phyloP scores from a whole-genome alignment of 2,888 invertebrate genomes.

The Pachliopta kotzebuea region DNA sequence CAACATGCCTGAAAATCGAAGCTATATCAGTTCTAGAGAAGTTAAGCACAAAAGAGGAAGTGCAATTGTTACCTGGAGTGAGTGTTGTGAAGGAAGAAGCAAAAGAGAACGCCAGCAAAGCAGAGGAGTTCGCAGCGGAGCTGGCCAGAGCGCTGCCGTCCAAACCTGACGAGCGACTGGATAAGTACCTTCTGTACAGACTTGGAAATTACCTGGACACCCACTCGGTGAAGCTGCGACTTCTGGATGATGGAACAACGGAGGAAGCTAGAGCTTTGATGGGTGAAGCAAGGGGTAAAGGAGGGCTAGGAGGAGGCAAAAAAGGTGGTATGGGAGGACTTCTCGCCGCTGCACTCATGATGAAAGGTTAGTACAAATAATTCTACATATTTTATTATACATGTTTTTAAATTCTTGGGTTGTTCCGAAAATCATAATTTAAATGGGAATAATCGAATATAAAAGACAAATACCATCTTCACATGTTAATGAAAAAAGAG shows the following conservation, averaged over 20 bases:
- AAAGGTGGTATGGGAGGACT: conserved; percentile 76
- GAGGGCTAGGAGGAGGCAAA: conserved; percentile 71
- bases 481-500: too few relatives aligned
- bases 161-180: conserved; percentile 87
- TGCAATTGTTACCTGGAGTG: conserved; percentile 71
- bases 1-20: conserved; percentile 70
- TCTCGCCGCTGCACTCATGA: conserved; percentile 81
- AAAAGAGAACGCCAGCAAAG: conserved; percentile 75
- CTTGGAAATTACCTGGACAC: conserved; percentile 86
- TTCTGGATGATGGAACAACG: conserved; percentile 83
- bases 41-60: conserved; percentile 63
- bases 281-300: conserved; percentile 76
- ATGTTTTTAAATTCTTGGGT: neutral
- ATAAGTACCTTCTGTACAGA: conserved; percentile 87
- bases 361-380: conserved; percentile 80
- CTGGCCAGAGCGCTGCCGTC: conserved; percentile 87
- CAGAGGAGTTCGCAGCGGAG: conserved; percentile 86
- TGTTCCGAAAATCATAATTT: too few relatives aligned
- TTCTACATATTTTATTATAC: neutral
- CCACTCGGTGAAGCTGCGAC: conserved; percentile 86
- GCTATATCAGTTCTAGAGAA: conserved; percentile 68
- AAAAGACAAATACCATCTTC: neutral
- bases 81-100: conserved; percentile 84
- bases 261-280: conserved; percentile 80
- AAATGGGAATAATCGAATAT: neutral